Percentiles rank a stretch among this genome's conserved stretches.
phyloP scores from a whole-genome alignment of 2,797 vertebrate species.

The Manis crassicaudata region DNA sequence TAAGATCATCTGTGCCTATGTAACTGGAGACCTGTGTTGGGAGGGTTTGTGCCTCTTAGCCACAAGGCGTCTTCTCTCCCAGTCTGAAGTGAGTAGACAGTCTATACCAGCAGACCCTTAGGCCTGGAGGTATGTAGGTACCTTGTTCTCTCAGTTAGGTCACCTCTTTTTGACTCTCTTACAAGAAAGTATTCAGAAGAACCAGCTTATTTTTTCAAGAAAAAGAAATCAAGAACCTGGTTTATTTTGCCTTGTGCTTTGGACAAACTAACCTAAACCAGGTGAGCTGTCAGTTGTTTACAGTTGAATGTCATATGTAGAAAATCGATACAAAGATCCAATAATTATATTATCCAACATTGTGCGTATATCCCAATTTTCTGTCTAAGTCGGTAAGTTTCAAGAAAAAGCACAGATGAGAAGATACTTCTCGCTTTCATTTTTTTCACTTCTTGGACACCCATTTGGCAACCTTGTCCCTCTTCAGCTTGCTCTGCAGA shows the following conservation, averaged over 20 bases:
- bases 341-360: neutral
- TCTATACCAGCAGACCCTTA: neutral
- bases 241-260: slow-evolving; percentile 47
- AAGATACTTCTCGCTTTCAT: neutral
- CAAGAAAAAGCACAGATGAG: neutral
- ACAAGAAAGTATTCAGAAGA: neutral
- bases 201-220: slow-evolving; percentile 38
- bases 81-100: neutral
- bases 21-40: slow-evolving; percentile 35
- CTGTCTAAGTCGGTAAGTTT: neutral
- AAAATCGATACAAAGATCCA: slow-evolving; percentile 26
- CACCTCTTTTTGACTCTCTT: neutral
- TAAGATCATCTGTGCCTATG: neutral
- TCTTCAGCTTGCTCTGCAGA: neutral
- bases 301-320: slow-evolving; percentile 41
- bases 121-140: neutral
- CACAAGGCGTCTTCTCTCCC: neutral
- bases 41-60: neutral
- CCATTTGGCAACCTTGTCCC: neutral
- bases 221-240: slow-evolving; percentile 44
- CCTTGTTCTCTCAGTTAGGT: neutral
- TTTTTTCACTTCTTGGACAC: neutral
- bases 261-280: slow-evolving; percentile 59
- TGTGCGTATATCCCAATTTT: neutral
- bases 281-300: slow-evolving; percentile 69